These are phyloP conservation scores for Chelonus insularis DNA, from an alignment of 1,140 invertebrate genomes.

Conservation along the genomic window DNA sequence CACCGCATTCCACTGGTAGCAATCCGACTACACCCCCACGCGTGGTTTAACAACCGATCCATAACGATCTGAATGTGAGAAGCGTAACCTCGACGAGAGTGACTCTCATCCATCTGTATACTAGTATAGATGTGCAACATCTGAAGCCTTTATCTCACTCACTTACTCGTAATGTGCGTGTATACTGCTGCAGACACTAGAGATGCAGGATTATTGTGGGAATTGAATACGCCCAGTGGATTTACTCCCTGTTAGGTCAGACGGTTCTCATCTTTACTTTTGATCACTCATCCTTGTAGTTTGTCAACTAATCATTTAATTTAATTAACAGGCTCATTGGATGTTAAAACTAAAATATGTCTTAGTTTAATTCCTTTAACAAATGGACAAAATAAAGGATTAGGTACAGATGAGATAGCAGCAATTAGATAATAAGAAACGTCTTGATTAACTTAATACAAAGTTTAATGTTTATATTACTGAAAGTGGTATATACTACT, in stretches of 20 bases:
- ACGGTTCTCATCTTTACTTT: constrained; percentile 24
- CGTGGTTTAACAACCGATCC: constrained; percentile 43
- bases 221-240: constrained; percentile 30
- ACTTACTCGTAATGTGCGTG: background rate
- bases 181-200: too few species aligned
- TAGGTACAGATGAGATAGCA: background rate
- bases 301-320: constrained; percentile 16
- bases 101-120: constrained; percentile 43
- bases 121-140: constrained; percentile 38
- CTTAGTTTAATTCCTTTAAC: constrained; percentile 20
- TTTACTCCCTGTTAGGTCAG: constrained; percentile 25
- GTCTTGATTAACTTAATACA: constrained; percentile 25
- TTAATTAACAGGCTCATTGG: constrained; percentile 5
- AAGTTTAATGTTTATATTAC: constrained; percentile 20
- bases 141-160: background rate
- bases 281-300: constrained; percentile 2
- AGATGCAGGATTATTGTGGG: constrained; percentile 19
- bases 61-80: constrained; percentile 39
- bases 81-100: constrained; percentile 43
- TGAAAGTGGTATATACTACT: background rate
- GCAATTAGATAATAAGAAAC: constrained; percentile 27
- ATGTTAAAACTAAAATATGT: constrained; percentile 6
- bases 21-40: constrained; percentile 22
- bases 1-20: constrained; percentile 20
- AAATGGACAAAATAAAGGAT: too few species aligned